A percentile compares a stretch with the other conserved stretches of the same genome.
Evolutionary conservation across 2,888 invertebrate species (phyloP).

Genomic region (Busseola fusca): DNA sequence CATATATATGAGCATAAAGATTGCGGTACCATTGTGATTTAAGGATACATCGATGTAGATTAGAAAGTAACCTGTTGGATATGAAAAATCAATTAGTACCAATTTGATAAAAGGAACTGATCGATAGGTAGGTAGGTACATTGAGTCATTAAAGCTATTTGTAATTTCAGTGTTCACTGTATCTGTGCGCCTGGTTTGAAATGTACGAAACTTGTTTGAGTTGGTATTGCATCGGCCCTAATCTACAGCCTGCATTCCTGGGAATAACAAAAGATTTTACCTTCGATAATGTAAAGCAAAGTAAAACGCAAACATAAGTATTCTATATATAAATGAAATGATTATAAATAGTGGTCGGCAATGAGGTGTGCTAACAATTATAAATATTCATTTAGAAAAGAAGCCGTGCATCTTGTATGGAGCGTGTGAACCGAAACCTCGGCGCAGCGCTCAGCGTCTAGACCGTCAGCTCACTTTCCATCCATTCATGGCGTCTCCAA

Average conservation of each 20-base stretch:
- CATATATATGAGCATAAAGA: background rate
- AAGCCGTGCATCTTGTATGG: constrained; percentile 69
- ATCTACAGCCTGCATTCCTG: constrained; percentile 59
- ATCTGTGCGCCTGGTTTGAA: constrained; percentile 42
- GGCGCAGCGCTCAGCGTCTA: constrained; percentile 70
- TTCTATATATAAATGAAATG: constrained; percentile 17
- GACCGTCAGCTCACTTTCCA: constrained; percentile 86
- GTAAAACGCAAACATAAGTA: constrained; percentile 12
- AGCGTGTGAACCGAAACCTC: constrained; percentile 87
- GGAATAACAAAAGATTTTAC: constrained; percentile 57
- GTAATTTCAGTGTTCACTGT: constrained; percentile 49
- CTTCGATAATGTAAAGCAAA: constrained; percentile 45
- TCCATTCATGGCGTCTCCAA: constrained; percentile 86
- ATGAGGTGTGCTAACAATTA: constrained; percentile 55
- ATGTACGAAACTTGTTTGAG: constrained; percentile 58
- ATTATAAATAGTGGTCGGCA: constrained; percentile 38
- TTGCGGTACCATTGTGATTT: constrained; percentile 21
- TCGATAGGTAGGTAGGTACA: constrained; percentile 16
- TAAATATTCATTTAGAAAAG: constrained; percentile 73
- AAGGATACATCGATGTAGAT: constrained; percentile 1
- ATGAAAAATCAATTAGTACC: constrained; percentile 10
- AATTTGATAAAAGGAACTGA: constrained; percentile 27
- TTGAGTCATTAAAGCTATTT: constrained; percentile 47
- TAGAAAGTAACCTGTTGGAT: constrained; percentile 1
- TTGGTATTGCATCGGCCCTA: constrained; percentile 49